A percentile compares a stretch with the other conserved stretches of the same genome.
Conservation (phyloP, 2,888 invertebrate species). For the Portevinia maculata region DNA sequence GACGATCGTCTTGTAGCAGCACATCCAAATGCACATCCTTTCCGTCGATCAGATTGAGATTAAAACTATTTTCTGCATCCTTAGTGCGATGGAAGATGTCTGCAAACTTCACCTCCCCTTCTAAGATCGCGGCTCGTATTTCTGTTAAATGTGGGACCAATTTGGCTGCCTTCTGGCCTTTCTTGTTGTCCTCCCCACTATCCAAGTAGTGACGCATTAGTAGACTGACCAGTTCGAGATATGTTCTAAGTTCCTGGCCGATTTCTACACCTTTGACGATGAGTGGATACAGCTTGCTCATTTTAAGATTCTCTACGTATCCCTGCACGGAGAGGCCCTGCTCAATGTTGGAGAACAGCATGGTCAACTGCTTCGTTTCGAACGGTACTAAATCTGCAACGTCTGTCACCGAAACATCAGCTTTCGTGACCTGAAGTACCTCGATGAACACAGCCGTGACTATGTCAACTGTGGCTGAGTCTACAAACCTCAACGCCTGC, state of each 20-base stretch:
- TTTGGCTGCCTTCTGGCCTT: conserved; percentile 33
- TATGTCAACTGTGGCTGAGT: conserved; percentile 76
- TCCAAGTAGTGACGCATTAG: conserved; percentile 80
- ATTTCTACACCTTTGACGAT: conserved; percentile 80
- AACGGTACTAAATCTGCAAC: not conserved
- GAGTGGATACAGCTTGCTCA: conserved; percentile 81
- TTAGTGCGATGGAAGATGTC: conserved; percentile 75
- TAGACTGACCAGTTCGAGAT: conserved; percentile 81
- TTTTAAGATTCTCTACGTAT: conserved; percentile 79
- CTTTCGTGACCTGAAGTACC: conserved; percentile 77
- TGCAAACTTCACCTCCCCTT: conserved; percentile 69
- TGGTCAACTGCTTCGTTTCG: conserved; percentile 75
- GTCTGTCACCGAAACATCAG: conserved; percentile 73
- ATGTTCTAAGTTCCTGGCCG: conserved; percentile 80
- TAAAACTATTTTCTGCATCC: conserved; percentile 50
- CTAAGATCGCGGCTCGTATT: conserved; percentile 75
- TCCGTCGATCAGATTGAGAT: conserved; percentile 76
- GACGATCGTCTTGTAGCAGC: conserved; percentile 77
- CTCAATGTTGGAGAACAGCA: conserved; percentile 82
- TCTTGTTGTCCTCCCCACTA: conserved; percentile 20
- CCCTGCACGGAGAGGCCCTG: conserved; percentile 80
- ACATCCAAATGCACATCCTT: conserved; percentile 75
- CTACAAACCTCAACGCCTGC: conserved; percentile 81
- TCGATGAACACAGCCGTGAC: conserved; percentile 78
- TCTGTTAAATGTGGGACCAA: conserved; percentile 76